Percentiles rank a stretch among this genome's conserved stretches.
Conservation (phyloP, 2,888 invertebrate genomes). For the Alloplasta piceator region DNA sequence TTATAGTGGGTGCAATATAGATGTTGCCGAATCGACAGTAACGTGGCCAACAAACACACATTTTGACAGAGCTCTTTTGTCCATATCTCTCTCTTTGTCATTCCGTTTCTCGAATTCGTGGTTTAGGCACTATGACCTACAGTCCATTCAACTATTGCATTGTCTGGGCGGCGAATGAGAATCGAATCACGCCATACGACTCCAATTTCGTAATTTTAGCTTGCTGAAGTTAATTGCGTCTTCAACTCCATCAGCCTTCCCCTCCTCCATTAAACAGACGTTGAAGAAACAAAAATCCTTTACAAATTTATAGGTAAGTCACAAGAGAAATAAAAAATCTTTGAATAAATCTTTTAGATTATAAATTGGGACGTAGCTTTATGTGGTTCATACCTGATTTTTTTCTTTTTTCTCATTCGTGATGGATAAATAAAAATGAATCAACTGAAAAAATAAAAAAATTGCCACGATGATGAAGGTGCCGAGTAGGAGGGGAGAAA, state of each 20-base stretch:
- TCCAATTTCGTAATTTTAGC: conserved; percentile 23
- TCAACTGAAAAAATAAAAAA: not conserved
- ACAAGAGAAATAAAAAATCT: not conserved
- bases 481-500: conserved; percentile 4
- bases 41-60: not conserved
- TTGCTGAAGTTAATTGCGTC: conserved; percentile 25
- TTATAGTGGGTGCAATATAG: not conserved
- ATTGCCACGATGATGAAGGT: not conserved
- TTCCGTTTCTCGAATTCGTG: conserved; percentile 4
- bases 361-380: no score
- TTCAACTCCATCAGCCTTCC: not conserved
- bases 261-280: not conserved
- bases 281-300: conserved; percentile 6
- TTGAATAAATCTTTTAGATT: not conserved
- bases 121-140: conserved; percentile 45
- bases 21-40: conserved; percentile 25
- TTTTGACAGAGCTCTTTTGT: not conserved
- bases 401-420: not conserved
- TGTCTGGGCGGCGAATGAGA: conserved; percentile 39
- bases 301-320: no score
- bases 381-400: not conserved
- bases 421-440: not conserved
- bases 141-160: conserved; percentile 38
- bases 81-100: not conserved
- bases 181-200: conserved; percentile 38